phyloP scores from a whole-genome alignment of 1,140 invertebrate genomes.

The Monomorium pharaonis region DNA sequence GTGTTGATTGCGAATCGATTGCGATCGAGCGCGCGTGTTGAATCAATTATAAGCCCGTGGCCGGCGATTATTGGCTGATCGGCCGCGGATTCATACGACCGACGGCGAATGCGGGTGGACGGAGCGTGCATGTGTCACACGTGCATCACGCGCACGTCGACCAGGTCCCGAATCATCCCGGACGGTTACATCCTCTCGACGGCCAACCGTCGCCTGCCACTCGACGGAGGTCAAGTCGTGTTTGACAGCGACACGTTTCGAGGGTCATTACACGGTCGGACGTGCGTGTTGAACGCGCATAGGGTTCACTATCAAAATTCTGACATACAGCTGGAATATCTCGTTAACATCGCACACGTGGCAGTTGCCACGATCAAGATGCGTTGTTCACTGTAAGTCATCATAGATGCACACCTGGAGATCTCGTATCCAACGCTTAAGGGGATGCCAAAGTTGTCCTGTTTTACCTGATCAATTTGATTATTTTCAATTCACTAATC shows the following conservation, averaged over 20 bases:
- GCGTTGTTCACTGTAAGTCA: not conserved
- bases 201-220: slow-evolving; percentile 46
- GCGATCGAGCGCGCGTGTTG: slow-evolving; percentile 31
- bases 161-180: not conserved
- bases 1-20: slow-evolving; percentile 63
- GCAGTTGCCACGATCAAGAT: not conserved
- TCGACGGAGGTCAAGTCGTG: slow-evolving; percentile 63
- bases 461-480: no score
- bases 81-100: slow-evolving; percentile 17
- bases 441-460: no score
- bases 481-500: no score
- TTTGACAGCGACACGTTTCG: slow-evolving; percentile 68
- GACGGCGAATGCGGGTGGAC: not conserved
- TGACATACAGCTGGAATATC: slow-evolving; percentile 33
- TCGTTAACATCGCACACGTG: slow-evolving; percentile 6
- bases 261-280: slow-evolving; percentile 60
- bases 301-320: slow-evolving; percentile 48
- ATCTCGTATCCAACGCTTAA: not conserved
- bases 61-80: slow-evolving; percentile 27
- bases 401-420: not conserved
- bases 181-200: slow-evolving; percentile 57
- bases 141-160: slow-evolving; percentile 45
- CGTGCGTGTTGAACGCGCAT: slow-evolving; percentile 45
- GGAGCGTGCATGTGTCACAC: slow-evolving; percentile 53
- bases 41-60: slow-evolving; percentile 66